phyloP scores from a whole-genome alignment of 2,113 vertebrate genomes.

The Elanus axillaris region DNA sequence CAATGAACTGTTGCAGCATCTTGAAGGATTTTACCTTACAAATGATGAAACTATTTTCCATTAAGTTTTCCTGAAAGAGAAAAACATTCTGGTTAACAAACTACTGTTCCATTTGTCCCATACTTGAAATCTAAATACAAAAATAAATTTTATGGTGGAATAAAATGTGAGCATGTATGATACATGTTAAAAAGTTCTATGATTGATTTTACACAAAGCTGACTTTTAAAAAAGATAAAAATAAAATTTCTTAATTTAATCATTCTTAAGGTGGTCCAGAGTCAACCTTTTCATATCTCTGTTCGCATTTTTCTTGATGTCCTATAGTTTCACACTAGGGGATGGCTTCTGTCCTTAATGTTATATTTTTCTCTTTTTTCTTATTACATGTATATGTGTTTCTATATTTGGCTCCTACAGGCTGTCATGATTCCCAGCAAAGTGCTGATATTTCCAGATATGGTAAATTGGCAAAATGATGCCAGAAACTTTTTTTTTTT shows the following conservation, averaged over 20 bases:
- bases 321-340: not conserved
- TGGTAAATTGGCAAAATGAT: accelerated
- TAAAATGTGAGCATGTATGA: not conserved
- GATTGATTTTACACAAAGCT: not conserved
- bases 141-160: not conserved
- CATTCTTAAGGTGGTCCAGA: not conserved
- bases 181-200: not conserved
- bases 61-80: not conserved
- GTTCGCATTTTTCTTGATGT: not conserved
- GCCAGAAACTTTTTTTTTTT: not conserved
- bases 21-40: not conserved
- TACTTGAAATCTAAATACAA: not conserved
- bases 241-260: not conserved
- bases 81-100: not conserved
- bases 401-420: not conserved
- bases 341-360: not conserved
- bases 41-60: not conserved
- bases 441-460: not conserved
- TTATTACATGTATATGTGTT: not conserved
- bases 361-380: not conserved
- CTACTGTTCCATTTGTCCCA: accelerated
- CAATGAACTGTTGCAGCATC: not conserved
- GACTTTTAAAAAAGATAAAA: not conserved
- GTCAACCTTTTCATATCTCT: not conserved
- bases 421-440: not conserved